A percentile compares a stretch with the other conserved stretches of the same genome.
Evolutionary conservation across 2,113 vertebrate genomes (phyloP).

Genomic region (Solea solea): DNA sequence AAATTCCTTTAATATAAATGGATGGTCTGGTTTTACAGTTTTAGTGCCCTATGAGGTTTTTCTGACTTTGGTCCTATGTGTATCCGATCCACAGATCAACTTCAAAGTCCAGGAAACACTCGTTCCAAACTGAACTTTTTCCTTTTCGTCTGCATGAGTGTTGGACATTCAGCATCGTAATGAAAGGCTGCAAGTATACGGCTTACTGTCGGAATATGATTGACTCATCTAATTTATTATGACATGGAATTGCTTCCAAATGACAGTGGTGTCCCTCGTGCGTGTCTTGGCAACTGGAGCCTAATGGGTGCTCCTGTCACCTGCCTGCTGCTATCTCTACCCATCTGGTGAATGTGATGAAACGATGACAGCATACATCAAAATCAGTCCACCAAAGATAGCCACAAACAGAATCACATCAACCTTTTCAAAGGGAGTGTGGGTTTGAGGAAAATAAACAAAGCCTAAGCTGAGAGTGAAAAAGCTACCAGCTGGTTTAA

Average conservation of each 20-base stretch:
- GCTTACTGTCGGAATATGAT: too few relatives aligned
- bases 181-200: too few relatives aligned
- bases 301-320: slow-evolving; percentile 35
- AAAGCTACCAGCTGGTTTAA: slow-evolving; percentile 14
- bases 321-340: slow-evolving; percentile 8
- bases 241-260: slow-evolving; percentile 8
- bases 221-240: not conserved
- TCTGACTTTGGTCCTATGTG: too few relatives aligned
- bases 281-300: slow-evolving; percentile 12
- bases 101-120: too few relatives aligned
- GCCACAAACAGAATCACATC: slow-evolving; percentile 23
- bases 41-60: too few relatives aligned
- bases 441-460: slow-evolving; percentile 9
- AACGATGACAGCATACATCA: slow-evolving; percentile 21
- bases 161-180: too few relatives aligned
- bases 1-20: too few relatives aligned
- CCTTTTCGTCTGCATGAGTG: too few relatives aligned
- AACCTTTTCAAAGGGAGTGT: slow-evolving; percentile 16
- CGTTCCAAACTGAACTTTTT: too few relatives aligned
- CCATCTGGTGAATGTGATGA: slow-evolving; percentile 19
- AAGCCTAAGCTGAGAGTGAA: too few relatives aligned
- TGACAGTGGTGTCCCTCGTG: slow-evolving; percentile 19
- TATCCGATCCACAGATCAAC: too few relatives aligned
- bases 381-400: slow-evolving; percentile 21
- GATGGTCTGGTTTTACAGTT: too few relatives aligned